Evolutionary conservation across 2,888 invertebrate genomes (phyloP).

Genomic region (Drosophila pullipes): DNA sequence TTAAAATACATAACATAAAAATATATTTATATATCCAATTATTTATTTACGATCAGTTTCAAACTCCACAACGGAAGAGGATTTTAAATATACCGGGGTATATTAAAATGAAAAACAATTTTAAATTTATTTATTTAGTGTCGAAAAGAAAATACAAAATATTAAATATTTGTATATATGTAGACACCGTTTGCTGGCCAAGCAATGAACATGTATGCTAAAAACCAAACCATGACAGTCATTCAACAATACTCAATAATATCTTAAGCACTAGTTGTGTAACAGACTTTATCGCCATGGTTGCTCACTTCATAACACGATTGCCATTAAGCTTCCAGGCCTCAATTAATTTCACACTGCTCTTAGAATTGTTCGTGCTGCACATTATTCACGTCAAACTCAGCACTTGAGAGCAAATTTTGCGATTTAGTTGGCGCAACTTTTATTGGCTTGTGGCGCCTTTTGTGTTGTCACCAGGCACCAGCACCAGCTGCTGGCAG

Average conservation of each 20-base stretch:
- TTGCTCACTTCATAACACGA: conserved; percentile 7
- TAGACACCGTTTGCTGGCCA: background rate
- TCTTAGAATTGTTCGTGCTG: conserved; percentile 38
- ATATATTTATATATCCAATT: background rate
- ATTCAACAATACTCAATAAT: background rate
- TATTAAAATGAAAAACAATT: background rate
- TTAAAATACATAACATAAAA: background rate
- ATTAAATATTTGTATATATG: background rate
- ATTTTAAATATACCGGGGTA: background rate
- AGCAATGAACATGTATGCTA: background rate
- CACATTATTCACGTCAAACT: conserved; percentile 65
- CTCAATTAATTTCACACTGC: conserved; percentile 64
- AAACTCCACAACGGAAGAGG: background rate
- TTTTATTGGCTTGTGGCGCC: conserved; percentile 76
- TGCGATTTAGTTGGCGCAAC: conserved; percentile 66
- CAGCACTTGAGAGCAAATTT: conserved; percentile 54
- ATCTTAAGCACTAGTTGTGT: background rate
- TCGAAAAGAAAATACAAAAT: background rate
- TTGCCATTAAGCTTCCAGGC: conserved; percentile 12
- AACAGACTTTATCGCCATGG: conserved; percentile 2
- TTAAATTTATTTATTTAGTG: background rate
- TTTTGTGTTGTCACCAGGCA: conserved; percentile 50
- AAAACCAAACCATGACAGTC: background rate
- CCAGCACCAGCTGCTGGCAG: conserved; percentile 23
- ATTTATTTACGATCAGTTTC: background rate